Conservation (phyloP, 1,140 invertebrate species). For the Brachionus rotundiformis region DNA sequence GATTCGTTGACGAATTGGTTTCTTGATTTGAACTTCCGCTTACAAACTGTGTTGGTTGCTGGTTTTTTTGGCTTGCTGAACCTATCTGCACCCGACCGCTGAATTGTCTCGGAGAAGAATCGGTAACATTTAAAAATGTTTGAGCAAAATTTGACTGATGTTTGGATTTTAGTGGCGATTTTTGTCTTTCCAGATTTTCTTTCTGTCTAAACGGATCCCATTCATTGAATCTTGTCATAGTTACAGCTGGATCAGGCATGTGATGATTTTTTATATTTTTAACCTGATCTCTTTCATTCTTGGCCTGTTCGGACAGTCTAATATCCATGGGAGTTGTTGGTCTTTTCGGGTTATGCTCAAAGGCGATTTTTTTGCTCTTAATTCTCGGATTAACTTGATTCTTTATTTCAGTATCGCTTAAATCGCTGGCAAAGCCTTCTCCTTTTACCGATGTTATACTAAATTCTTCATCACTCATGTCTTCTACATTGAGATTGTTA, state of each 20-base stretch:
- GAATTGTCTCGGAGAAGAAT: slow-evolving; percentile 42
- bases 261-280: slow-evolving; percentile 37
- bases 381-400: slow-evolving; percentile 11
- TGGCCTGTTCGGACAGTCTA: not conserved
- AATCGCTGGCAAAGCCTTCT: slow-evolving; percentile 48
- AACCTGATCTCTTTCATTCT: not conserved
- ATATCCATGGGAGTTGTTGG: slow-evolving; percentile 46
- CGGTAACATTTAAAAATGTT: slow-evolving; percentile 39
- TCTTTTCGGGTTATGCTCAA: slow-evolving; percentile 20
- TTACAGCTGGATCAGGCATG: not conserved
- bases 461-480: slow-evolving; percentile 33
- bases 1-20: slow-evolving; percentile 1
- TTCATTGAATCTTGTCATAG: slow-evolving; percentile 31
- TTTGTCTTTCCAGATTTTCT: slow-evolving; percentile 37
- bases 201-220: slow-evolving; percentile 36
- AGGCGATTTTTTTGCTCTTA: slow-evolving; percentile 16
- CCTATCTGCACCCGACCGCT: not conserved
- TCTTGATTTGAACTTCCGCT: slow-evolving; percentile 31
- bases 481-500: slow-evolving; percentile 46
- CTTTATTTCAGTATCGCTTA: slow-evolving; percentile 23
- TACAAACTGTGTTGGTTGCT: not conserved
- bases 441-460: slow-evolving; percentile 49
- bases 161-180: slow-evolving; percentile 25
- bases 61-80: not conserved
- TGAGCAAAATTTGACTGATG: slow-evolving; percentile 39